Percentiles rank a stretch among this genome's conserved stretches.
Evolutionary conservation across 1,140 invertebrate species (phyloP).

Genomic region (Melitaea cinxia): DNA sequence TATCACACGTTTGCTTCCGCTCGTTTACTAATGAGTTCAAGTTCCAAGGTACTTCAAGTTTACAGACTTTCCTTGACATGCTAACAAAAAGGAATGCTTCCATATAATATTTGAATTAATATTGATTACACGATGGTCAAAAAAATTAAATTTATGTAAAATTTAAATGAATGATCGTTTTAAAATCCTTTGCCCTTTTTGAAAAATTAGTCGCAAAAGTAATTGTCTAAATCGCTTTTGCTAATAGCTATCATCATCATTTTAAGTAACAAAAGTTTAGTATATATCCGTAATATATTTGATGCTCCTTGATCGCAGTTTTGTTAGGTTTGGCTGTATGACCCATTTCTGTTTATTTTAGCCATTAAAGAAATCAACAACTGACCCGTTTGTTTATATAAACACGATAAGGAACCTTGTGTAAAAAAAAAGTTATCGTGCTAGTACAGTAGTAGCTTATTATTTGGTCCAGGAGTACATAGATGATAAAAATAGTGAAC

Average conservation of each 20-base stretch:
- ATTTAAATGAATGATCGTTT: too few species aligned
- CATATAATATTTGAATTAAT: not conserved
- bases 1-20: constrained; percentile 34
- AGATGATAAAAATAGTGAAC: too few species aligned
- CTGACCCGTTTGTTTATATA: not conserved
- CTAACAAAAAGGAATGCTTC: constrained; percentile 25
- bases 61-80: constrained; percentile 36
- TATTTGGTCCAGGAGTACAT: too few species aligned
- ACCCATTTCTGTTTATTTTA: constrained; percentile 17
- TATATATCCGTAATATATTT: constrained; percentile 28
- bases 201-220: not conserved
- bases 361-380: constrained; percentile 9
- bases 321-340: constrained; percentile 11
- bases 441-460: too few species aligned
- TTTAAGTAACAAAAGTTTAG: constrained; percentile 22
- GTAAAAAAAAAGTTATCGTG: too few species aligned
- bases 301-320: constrained; percentile 24
- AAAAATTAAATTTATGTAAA: not conserved
- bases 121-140: not conserved
- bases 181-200: too few species aligned
- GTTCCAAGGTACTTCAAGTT: constrained; percentile 33
- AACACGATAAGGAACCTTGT: too few species aligned
- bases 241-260: not conserved
- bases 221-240: not conserved
- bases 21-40: constrained; percentile 43